Evolutionary conservation across 2,888 invertebrate genomes (phyloP).

Genomic region (Dasysyrphus albostriatus): DNA sequence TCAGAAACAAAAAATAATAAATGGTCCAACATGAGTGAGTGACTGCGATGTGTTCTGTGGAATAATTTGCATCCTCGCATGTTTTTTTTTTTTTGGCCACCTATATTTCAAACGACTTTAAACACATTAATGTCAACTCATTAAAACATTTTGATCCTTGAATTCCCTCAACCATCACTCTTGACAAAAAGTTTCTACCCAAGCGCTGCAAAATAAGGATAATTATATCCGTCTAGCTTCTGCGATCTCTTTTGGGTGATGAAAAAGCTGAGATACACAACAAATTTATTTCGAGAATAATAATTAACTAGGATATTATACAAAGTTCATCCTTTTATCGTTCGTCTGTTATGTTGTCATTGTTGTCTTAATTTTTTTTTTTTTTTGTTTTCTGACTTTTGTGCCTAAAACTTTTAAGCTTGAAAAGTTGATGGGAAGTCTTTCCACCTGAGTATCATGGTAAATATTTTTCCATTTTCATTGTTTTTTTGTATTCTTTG

Average conservation of each 20-base stretch:
- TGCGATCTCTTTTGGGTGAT: slow-evolving; percentile 5
- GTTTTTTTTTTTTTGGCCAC: background rate
- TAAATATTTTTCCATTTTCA: background rate
- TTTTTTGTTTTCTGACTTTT: slow-evolving; percentile 28
- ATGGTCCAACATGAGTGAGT: slow-evolving; percentile 4
- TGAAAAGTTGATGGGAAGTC: background rate
- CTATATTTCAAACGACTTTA: slow-evolving; percentile 27
- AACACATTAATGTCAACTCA: slow-evolving; percentile 60
- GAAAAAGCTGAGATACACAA: slow-evolving; percentile 27
- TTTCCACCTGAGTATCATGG: slow-evolving; percentile 48
- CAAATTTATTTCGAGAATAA: slow-evolving; percentile 63
- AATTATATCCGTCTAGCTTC: background rate
- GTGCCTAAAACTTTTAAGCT: slow-evolving; percentile 19
- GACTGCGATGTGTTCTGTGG: background rate
- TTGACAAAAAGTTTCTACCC: slow-evolving; percentile 28
- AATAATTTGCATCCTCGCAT: slow-evolving; percentile 5
- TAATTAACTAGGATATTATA: slow-evolving; percentile 70
- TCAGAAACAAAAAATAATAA: background rate
- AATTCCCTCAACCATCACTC: background rate
- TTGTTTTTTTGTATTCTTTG: background rate
- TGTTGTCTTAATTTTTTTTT: slow-evolving; percentile 26
- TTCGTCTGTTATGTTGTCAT: slow-evolving; percentile 26
- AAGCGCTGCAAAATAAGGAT: slow-evolving; percentile 2
- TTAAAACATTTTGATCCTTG: slow-evolving; percentile 46
- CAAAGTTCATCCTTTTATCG: slow-evolving; percentile 64